Percentiles rank a stretch among this genome's conserved stretches.
These are phyloP conservation scores for Isotomurus palustris DNA, from an alignment of 2,888 invertebrate genomes.

Conservation along the genomic window DNA sequence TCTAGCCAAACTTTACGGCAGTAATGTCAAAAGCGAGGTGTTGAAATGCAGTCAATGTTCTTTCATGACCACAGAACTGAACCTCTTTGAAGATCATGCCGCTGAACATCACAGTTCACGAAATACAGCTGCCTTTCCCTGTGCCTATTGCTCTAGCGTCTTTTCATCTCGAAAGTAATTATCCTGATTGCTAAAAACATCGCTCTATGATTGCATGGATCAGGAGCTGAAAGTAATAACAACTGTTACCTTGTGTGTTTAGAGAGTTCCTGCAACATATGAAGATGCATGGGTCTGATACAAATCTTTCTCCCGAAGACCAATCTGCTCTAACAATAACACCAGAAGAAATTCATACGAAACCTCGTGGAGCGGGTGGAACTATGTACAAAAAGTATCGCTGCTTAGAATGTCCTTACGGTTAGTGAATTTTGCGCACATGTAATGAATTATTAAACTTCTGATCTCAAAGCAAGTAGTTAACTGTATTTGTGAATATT, in stretches of 20 bases:
- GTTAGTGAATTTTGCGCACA: background rate
- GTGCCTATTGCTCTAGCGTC: conserved; percentile 65
- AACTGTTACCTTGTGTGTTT: background rate
- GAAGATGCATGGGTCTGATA: background rate
- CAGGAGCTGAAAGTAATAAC: too few species aligned
- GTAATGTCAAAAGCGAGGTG: conserved; percentile 22
- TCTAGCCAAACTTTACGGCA: conserved; percentile 33
- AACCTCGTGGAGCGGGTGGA: conserved; percentile 20
- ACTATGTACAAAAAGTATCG: conserved; percentile 61
- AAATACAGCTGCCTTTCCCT: conserved; percentile 62
- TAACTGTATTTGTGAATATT: background rate
- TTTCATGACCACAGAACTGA: conserved; percentile 60
- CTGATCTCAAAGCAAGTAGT: background rate
- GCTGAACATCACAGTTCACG: conserved; percentile 54
- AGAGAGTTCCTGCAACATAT: background rate
- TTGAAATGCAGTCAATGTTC: conserved; percentile 66
- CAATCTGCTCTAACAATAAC: conserved; percentile 13
- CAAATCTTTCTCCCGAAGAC: background rate
- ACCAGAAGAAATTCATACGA: conserved; percentile 31
- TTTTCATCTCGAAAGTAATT: conserved; percentile 1
- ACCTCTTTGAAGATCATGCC: conserved; percentile 61
- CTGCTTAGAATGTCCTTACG: conserved; percentile 77
- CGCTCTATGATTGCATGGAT: background rate
- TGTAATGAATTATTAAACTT: background rate
- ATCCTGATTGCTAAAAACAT: background rate